Evolutionary conservation across 2,797 vertebrate species (phyloP), one percentile per base, ranked within the genome.

Genomic region (Capromys pilorides): DNA sequence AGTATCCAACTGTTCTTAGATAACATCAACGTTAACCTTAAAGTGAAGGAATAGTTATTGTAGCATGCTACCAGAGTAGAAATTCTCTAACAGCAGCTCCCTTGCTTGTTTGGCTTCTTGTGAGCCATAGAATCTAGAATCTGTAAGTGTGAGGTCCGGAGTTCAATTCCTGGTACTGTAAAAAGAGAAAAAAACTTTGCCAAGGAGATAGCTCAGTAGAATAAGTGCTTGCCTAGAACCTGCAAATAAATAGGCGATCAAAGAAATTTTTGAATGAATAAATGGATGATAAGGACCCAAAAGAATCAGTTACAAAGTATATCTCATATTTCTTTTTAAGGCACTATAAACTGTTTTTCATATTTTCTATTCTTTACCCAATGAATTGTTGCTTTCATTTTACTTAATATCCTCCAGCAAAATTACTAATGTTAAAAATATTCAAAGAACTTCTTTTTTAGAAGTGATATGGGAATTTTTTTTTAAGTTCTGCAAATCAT

Each of bases 361-460:
- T 54, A 77, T 94, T 86, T 90, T 88, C 33, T 75, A 10, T 86
- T 80, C n/a, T 81, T 69, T 87, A 33, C 82, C 57, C 94, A 88
- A 77, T 71, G 19, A n/a, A 91, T 73, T 77, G 26, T 19, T 93
- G 67, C 13, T 77, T 94, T 94, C 24, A 14, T 26, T 77, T 31
- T 89, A 78, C 64, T 93, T 91, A 77, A 85, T 95, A 90, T 78
- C 21, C 83, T 92, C 45, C 54, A 81, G 77, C n/a, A 69, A 94
- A 64, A 75, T 45, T 75, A 85, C 18, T 59, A 90, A 84, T 78
- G 21, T 90, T 85, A 69, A 67, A 96, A 64, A 90, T 81, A 73
- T 90, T 82, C 66, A 57, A 73, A 79, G 64, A 86, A 92, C n/a
- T 91, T 21, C 54, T 85, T 95, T 95, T 93, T 86, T 82, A 73